Evolutionary conservation across 2,113 vertebrate species (phyloP).

Genomic region (Hylia prasina): DNA sequence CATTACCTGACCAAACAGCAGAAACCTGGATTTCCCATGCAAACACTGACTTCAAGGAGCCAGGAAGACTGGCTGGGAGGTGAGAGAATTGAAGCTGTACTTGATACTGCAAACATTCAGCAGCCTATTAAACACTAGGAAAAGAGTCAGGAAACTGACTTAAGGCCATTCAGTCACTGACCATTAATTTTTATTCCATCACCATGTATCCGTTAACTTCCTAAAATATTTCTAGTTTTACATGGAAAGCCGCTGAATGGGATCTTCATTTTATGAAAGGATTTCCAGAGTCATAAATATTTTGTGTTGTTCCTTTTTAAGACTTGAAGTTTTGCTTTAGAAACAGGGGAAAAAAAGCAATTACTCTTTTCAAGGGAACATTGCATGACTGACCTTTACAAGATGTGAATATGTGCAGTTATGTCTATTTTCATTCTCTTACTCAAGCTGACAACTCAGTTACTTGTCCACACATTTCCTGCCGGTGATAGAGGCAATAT

Average conservation of each 20-base stretch:
- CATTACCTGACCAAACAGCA: background rate
- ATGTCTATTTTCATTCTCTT: background rate
- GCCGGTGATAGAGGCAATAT: background rate
- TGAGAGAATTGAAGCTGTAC: background rate
- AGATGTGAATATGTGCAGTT: background rate
- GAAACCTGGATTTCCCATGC: background rate
- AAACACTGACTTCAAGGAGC: background rate
- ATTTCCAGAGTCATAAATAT: background rate
- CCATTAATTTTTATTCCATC: background rate
- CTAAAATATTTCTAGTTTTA: background rate
- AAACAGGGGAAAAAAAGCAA: background rate
- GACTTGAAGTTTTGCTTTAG: background rate
- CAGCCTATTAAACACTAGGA: background rate
- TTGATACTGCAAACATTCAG: background rate
- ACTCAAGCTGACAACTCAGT: background rate
- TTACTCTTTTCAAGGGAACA: background rate
- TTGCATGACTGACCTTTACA: background rate
- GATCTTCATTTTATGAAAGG: background rate
- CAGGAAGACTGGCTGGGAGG: background rate
- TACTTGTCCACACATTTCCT: background rate
- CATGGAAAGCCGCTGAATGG: background rate
- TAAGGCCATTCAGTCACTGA: background rate
- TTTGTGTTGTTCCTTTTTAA: background rate
- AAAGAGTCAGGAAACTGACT: background rate
- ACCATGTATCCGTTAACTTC: background rate